These are phyloP conservation scores for Pachyuromys duprasi DNA, from an alignment of 2,797 vertebrate species.

Conservation along the genomic window DNA sequence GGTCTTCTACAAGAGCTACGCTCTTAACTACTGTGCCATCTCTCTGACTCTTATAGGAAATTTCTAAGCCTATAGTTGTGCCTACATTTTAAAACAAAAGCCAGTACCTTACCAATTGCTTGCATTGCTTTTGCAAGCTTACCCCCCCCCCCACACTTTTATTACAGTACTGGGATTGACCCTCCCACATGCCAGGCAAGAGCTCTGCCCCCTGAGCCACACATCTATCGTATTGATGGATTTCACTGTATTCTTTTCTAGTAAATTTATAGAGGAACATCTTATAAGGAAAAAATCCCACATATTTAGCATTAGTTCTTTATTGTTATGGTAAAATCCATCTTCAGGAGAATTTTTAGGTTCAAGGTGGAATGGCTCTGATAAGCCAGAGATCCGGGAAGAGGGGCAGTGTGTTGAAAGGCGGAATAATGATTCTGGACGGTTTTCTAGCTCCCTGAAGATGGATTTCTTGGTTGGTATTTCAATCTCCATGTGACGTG, in stretches of 20 bases:
- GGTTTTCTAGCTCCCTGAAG: not conserved
- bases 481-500: constrained; percentile 26
- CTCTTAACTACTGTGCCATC: not conserved
- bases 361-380: not conserved
- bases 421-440: not conserved
- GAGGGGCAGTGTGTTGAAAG: not conserved
- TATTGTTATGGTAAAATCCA: not conserved
- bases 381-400: not conserved
- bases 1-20: not conserved
- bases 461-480: constrained; percentile 18
- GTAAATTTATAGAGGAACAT: not conserved
- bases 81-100: constrained; percentile 10
- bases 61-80: constrained; percentile 53
- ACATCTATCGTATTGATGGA: not conserved
- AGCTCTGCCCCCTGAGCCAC: not conserved
- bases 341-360: not conserved
- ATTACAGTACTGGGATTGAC: not conserved
- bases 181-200: too few species aligned
- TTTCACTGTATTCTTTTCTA: not conserved
- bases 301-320: constrained; percentile 11
- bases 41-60: not conserved
- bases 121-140: not conserved
- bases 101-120: not conserved
- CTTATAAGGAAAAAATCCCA: not conserved
- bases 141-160: not conserved